Evolutionary conservation across 2,797 vertebrate species (phyloP), one percentile per base, ranked within the genome.

Genomic region (Taenioides sp.): DNA sequence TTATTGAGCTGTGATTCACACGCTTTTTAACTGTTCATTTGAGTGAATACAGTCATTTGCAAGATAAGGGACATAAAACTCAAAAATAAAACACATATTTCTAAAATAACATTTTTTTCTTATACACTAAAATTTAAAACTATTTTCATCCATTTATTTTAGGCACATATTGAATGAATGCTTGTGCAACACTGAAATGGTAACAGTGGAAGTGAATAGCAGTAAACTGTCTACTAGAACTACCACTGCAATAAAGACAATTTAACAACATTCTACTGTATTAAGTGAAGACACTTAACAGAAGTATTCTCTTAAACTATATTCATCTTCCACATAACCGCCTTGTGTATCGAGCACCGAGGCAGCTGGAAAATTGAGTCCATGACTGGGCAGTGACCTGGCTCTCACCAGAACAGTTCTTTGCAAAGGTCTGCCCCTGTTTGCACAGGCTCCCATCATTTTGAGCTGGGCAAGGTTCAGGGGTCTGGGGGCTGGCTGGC

Each of bases 151-250:
- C 61, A 69, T 68, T 70, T 76, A 63, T 75, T 79, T 80, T 73
- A 93, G 90, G 92, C 93, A 94, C 91, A 84, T 87, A 69, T 55
- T 74, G 40, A 75, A 65, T 64, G 73, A 84, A 70, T 79, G 70
- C 28, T 80, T 87, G 88, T 88, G 85, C 81, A 87, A 90, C 65
- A 82, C 57, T 80, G 80, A 70, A 74, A 72, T 37, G 34, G 49
- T 28, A 80, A 74, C 71, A 76, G 60, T 65, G 58, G 57, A 57
- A 22, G 58, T 18, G 25, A 60, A 60, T 3, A 60, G 27, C 58
- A 28, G 25, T 60, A 67, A 25, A 83, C 60, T 66, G 67, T 68
- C 68, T 10, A 20, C 66, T 25, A 75, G 22, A 81, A 65, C 72
- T 77, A 80, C 47, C 80, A 88, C 84, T 61, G 82, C 80, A 91